These are phyloP conservation scores for Seriola rivoliana DNA, from an alignment of 2,113 vertebrate genomes.

Conservation along the genomic window DNA sequence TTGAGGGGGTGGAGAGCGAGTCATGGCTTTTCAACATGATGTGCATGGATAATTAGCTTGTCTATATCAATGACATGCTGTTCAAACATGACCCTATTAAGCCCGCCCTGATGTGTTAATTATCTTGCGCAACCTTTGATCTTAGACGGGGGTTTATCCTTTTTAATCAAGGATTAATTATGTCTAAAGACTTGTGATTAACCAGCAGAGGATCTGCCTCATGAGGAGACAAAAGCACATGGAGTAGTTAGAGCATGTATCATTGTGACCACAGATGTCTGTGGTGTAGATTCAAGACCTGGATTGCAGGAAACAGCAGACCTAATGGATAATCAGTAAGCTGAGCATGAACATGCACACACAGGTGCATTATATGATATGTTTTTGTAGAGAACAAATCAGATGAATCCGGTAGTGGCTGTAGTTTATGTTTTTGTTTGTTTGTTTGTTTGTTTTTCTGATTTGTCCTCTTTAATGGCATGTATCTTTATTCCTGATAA, in stretches of 20 bases:
- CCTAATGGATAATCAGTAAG: neutral
- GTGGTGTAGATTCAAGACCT: neutral
- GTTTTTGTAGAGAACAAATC: too few species aligned
- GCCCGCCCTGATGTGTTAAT: slow-evolving; percentile 57
- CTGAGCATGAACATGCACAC: too few species aligned
- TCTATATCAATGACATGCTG: slow-evolving; percentile 42
- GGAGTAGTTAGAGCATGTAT: neutral
- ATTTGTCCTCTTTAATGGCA: too few species aligned
- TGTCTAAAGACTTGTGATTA: slow-evolving; percentile 62
- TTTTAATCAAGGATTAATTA: slow-evolving; percentile 75
- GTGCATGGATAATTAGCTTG: slow-evolving; percentile 36
- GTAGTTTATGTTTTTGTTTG: too few species aligned
- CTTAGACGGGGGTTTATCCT: slow-evolving; percentile 54
- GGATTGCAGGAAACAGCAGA: neutral
- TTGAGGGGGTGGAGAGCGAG: neutral
- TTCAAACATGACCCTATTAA: slow-evolving; percentile 50
- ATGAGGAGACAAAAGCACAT: slow-evolving; percentile 31
- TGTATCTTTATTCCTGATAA: too few species aligned
- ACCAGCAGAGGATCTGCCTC: slow-evolving; percentile 28
- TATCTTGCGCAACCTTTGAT: slow-evolving; percentile 62
- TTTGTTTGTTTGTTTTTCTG: too few species aligned
- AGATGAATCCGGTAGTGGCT: too few species aligned
- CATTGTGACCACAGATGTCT: neutral
- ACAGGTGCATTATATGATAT: too few species aligned
- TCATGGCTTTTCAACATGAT: slow-evolving; percentile 18